phyloP scores from a whole-genome alignment of 2,888 invertebrate species.

The Gibbula magus region DNA sequence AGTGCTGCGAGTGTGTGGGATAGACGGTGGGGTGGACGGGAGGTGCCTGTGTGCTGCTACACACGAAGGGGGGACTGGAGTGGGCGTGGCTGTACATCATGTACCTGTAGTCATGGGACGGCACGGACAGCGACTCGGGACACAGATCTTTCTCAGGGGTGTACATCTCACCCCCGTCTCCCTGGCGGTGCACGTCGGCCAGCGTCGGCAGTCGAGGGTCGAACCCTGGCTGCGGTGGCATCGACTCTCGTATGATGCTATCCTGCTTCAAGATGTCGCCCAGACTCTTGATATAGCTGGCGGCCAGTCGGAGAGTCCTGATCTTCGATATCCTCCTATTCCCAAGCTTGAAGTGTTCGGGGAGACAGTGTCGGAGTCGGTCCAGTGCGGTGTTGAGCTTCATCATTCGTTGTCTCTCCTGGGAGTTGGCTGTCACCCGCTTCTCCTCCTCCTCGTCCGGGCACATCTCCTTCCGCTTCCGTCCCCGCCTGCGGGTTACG shows the following conservation, averaged over 20 bases:
- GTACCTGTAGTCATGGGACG: background rate
- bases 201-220: background rate
- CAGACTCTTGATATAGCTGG: conserved; percentile 53
- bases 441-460: conserved; percentile 42
- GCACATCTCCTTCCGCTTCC: background rate
- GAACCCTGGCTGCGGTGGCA: conserved; percentile 11
- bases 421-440: conserved; percentile 51
- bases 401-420: conserved; percentile 57
- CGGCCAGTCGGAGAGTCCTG: conserved; percentile 55
- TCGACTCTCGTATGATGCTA: conserved; percentile 20
- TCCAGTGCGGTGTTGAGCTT: conserved; percentile 53
- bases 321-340: conserved; percentile 59
- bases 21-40: background rate
- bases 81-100: background rate
- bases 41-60: background rate
- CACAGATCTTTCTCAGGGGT: background rate
- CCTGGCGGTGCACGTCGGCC: background rate
- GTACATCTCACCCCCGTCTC: conserved; percentile 11
- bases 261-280: conserved; percentile 49
- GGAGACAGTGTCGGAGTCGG: conserved; percentile 49
- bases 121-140: background rate
- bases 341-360: conserved; percentile 47
- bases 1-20: background rate
- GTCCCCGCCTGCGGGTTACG: background rate
- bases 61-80: background rate